Evolutionary conservation across 2,797 vertebrate species (phyloP), one percentile per base, ranked within the genome.

Genomic region (Mormyrops boulengeri): DNA sequence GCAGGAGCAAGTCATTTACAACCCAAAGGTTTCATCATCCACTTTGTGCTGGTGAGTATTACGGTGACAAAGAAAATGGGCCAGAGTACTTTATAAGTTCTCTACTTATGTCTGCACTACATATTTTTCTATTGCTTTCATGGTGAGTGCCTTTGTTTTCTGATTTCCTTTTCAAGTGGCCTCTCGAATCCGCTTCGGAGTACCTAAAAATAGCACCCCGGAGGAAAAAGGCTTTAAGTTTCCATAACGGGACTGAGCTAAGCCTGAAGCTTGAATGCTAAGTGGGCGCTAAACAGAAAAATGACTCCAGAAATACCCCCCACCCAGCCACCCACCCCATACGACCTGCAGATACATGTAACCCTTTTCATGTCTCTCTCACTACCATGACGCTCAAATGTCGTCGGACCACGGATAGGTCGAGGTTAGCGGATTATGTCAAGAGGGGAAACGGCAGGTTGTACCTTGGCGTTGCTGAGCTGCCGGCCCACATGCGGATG

Each of bases 161-260:
- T 60, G 52, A 53, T 77, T 50, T 80, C 41, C 73, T 88, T 88
- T 88, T 80, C 62, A 80, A 88, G 66, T 82, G 38, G 52, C 77
- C 52, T 44, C 88, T 89, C 53, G 55, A 89, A 22, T 55, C 50
- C 38, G 49, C 69, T 14, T 57, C 34, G 22, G 7, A 41, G 52
- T 60, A 55, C 49, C 44, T 80, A 80, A 55, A 82, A 82, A 57
- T 89, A 57, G 88, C 38, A 44, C 11, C 26, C 41, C 60, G 73
- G 41, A 55, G 73, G 52, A 89, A 26, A 88, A 88, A 88, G 88
- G 88, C 34, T 80, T 88, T 52, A 52, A 85, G 82, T 85, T 85
- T 85, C 82, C 82, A 85, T 85, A 85, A 47, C n/a, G 22, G 47
- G 47, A 8, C 82, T 85, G 41, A 52, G 73, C 73, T 19, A 41